These are phyloP conservation scores for Axinella damicornis DNA, from an alignment of 37 sponge, comb jelly and placozoan genomes.

Conservation along the genomic window DNA sequence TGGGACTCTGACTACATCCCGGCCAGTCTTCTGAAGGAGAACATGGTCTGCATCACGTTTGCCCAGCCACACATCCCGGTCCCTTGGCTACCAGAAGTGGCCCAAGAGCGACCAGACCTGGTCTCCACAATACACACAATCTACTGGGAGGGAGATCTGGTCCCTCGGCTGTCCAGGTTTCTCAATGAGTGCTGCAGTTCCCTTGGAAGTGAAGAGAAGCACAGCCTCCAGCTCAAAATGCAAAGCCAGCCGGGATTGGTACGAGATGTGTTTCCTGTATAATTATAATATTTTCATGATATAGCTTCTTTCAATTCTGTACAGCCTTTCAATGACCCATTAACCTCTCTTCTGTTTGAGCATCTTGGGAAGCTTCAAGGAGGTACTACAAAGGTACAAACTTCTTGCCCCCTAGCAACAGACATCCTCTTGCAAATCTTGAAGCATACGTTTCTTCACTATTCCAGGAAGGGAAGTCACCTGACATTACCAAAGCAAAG, in stretches of 20 bases:
- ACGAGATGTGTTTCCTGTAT: too few species aligned
- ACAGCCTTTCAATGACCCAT: neutral
- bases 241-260: too few species aligned
- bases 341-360: constrained; percentile 1
- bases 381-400: neutral
- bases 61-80: constrained; percentile 6
- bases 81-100: neutral
- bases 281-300: too few species aligned
- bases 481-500: too few species aligned
- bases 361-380: neutral
- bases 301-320: too few species aligned
- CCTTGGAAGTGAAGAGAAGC: neutral
- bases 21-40: neutral
- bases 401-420: neutral
- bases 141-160: neutral
- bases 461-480: too few species aligned
- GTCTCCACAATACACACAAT: neutral
- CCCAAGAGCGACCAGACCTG: neutral
- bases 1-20: neutral
- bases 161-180: neutral
- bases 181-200: neutral
- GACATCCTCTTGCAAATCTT: neutral
- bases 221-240: too few species aligned
- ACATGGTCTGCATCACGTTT: constrained; percentile 8
- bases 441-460: too few species aligned